These are phyloP conservation scores for Enteromius fasciolatus DNA, from an alignment of 2,797 vertebrate species.

Conservation along the genomic window DNA sequence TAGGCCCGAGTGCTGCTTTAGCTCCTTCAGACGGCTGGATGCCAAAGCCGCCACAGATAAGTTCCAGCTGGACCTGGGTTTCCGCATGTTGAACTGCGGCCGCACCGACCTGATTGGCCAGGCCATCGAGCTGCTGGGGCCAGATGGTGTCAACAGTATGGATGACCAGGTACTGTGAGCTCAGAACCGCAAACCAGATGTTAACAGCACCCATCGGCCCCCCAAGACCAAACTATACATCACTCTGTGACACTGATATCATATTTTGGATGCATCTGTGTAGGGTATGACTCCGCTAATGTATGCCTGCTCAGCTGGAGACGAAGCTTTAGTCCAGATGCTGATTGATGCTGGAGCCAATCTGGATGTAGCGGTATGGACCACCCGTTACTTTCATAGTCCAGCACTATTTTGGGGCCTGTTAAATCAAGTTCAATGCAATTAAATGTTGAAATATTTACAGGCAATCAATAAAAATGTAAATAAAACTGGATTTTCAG, in stretches of 20 bases:
- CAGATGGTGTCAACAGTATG: slow-evolving; percentile 95
- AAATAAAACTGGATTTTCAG: neutral
- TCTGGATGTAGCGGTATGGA: slow-evolving; percentile 88
- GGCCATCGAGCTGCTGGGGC: slow-evolving; percentile 90
- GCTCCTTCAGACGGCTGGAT: slow-evolving; percentile 93
- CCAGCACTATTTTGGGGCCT: neutral
- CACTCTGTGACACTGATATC: slow-evolving; percentile 17
- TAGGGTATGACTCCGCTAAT: slow-evolving; percentile 98
- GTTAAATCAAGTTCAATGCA: neutral
- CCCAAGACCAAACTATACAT: slow-evolving; percentile 7
- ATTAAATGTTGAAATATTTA: neutral
- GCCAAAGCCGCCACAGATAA: slow-evolving; percentile 92
- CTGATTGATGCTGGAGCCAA: slow-evolving; percentile 95
- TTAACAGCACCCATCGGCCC: slow-evolving; percentile 10
- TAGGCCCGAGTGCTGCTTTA: slow-evolving; percentile 91
- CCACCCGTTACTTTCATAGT: neutral
- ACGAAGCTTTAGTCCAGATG: slow-evolving; percentile 98
- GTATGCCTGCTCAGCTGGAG: slow-evolving; percentile 95
- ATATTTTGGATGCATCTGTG: slow-evolving; percentile 38
- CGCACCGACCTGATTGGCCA: slow-evolving; percentile 94
- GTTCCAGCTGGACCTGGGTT: slow-evolving; percentile 95
- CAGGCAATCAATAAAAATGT: neutral
- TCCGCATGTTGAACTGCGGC: slow-evolving; percentile 97
- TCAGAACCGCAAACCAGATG: neutral
- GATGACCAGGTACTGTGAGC: slow-evolving; percentile 88